Conservation (phyloP, 2,797 vertebrate genomes). For the Lophotriccus pileatus region DNA sequence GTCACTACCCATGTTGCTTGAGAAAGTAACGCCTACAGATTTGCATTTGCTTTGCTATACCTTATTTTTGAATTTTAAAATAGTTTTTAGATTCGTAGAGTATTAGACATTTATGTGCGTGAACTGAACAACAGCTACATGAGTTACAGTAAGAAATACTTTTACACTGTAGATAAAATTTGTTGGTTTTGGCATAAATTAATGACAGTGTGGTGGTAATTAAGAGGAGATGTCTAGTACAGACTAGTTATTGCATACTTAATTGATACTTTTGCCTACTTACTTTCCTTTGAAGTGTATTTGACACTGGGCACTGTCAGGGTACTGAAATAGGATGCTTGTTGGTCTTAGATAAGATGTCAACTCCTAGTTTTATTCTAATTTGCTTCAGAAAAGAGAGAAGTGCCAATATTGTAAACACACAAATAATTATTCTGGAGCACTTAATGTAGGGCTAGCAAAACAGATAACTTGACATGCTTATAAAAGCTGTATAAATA, state of each 20-base stretch:
- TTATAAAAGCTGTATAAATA: slow-evolving; percentile 3
- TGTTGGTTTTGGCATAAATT: background rate
- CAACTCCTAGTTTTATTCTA: background rate
- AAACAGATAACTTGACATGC: background rate
- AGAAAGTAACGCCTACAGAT: background rate
- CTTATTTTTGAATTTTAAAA: background rate
- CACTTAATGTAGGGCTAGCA: background rate
- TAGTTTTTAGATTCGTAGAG: background rate
- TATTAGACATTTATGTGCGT: background rate
- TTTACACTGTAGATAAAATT: background rate
- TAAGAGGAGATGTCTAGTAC: background rate
- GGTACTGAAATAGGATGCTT: background rate
- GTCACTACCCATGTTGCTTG: slow-evolving; percentile 21
- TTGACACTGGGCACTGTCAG: background rate
- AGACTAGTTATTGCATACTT: background rate
- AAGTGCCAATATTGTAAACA: background rate
- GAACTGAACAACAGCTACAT: background rate
- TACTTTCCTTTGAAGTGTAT: slow-evolving; percentile 10
- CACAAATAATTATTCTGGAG: background rate
- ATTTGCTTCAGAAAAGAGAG: background rate
- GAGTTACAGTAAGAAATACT: background rate
- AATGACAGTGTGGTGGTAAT: background rate
- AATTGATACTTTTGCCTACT: background rate
- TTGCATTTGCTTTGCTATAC: slow-evolving; percentile 18
- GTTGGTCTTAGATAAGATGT: background rate